A percentile compares a stretch with the other conserved stretches of the same genome.
These are phyloP conservation scores for Eristalinus aeneus DNA, from an alignment of 2,888 invertebrate genomes.

Conservation along the genomic window DNA sequence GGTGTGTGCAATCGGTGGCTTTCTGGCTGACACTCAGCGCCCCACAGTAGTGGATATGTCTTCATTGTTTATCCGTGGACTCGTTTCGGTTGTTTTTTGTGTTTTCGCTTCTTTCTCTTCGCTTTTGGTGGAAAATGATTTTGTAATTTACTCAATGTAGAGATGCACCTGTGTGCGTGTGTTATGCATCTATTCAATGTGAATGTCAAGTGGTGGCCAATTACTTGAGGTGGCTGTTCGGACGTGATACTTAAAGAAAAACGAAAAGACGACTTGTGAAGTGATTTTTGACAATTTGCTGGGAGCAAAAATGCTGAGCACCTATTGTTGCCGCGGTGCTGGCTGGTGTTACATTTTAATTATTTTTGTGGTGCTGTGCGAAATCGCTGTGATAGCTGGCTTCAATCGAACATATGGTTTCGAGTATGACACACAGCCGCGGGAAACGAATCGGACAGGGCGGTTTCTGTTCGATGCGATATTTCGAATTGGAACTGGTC, in stretches of 20 bases:
- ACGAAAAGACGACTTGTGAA: slow-evolving; percentile 6
- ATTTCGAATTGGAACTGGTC: slow-evolving; percentile 84
- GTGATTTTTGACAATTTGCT: slow-evolving; percentile 7
- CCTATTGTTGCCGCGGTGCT: slow-evolving; percentile 31
- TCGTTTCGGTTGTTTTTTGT: not conserved
- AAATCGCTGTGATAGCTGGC: slow-evolving; percentile 56
- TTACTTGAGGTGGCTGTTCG: slow-evolving; percentile 11
- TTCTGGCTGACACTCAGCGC: slow-evolving; percentile 27
- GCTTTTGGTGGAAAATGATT: slow-evolving; percentile 13
- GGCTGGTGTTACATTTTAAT: slow-evolving; percentile 49
- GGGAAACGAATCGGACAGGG: slow-evolving; percentile 82
- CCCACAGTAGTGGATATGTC: slow-evolving; percentile 24
- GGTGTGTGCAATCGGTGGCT: slow-evolving; percentile 6
- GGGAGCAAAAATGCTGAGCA: slow-evolving; percentile 45
- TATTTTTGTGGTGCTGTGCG: slow-evolving; percentile 33
- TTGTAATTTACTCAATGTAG: slow-evolving; percentile 24
- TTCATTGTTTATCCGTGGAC: slow-evolving; percentile 2
- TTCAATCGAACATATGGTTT: slow-evolving; percentile 35
- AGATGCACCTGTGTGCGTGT: slow-evolving; percentile 48
- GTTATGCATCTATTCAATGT: slow-evolving; percentile 52
- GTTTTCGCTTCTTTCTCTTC: not conserved
- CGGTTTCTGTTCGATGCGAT: slow-evolving; percentile 88
- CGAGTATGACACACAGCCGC: slow-evolving; percentile 18
- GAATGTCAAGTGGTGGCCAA: slow-evolving; percentile 56
- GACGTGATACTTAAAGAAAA: slow-evolving; percentile 14